A percentile compares a stretch with the other conserved stretches of the same genome.
Conservation (phyloP, 2,797 vertebrate genomes). For the Betta splendens region DNA sequence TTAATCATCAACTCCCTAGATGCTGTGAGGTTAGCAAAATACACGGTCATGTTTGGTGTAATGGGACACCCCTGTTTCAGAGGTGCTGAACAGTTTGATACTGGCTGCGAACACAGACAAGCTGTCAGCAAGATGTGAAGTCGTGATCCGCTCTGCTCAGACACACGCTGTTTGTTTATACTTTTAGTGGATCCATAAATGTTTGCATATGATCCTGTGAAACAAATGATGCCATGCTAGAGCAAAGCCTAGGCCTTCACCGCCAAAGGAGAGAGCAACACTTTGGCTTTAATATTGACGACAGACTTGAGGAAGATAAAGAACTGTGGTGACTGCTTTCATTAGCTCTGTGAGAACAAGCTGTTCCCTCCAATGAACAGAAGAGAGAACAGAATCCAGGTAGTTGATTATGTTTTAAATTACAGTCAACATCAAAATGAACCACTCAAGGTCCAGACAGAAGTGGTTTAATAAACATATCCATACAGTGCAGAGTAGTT, state of each 20-base stretch:
- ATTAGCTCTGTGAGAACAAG: conserved; percentile 44
- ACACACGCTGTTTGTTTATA: conserved; percentile 24
- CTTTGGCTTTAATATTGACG: conserved; percentile 18
- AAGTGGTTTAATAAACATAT: conserved; percentile 44
- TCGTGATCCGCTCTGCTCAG: conserved; percentile 11
- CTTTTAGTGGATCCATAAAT: conserved; percentile 6
- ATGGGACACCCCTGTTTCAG: conserved; percentile 19
- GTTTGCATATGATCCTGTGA: conserved; percentile 17
- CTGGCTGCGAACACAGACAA: conserved; percentile 23
- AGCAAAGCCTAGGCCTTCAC: background rate
- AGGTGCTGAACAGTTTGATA: conserved; percentile 19
- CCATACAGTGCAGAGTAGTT: conserved; percentile 7
- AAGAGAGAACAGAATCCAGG: conserved; percentile 47
- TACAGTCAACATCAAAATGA: conserved; percentile 41
- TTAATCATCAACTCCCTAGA: conserved; percentile 5
- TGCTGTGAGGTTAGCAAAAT: conserved; percentile 12
- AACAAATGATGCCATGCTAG: conserved; percentile 15
- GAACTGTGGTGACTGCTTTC: conserved; percentile 31
- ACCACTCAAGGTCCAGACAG: conserved; percentile 37
- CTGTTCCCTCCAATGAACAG: conserved; percentile 32
- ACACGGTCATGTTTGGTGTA: conserved; percentile 2
- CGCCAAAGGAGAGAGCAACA: conserved; percentile 8
- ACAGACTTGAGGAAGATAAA: conserved; percentile 44
- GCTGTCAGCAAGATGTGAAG: conserved; percentile 28
- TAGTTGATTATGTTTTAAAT: conserved; percentile 59